Evolutionary conservation across 2,113 vertebrate genomes (phyloP).

Genomic region (Astatoreochromis straeleni): DNA sequence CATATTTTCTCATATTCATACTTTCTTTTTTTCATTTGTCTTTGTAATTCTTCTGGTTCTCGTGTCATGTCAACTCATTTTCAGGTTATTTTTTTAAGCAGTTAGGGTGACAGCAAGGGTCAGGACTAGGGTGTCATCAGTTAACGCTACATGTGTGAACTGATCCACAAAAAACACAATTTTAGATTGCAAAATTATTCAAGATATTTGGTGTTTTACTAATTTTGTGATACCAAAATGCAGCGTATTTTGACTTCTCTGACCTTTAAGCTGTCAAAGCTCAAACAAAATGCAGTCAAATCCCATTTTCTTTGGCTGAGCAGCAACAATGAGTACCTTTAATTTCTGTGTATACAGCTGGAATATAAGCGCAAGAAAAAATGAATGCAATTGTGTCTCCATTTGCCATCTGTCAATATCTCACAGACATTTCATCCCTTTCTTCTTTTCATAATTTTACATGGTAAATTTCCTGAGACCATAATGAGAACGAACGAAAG

Average conservation of each 20-base stretch:
- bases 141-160: neutral
- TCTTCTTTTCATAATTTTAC: slow-evolving; percentile 46
- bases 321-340: slow-evolving; percentile 1
- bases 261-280: neutral
- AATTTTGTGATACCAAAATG: neutral
- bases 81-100: neutral
- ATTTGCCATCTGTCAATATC: slow-evolving; percentile 34
- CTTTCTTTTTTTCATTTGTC: neutral
- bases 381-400: slow-evolving; percentile 10
- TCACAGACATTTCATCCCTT: slow-evolving; percentile 32
- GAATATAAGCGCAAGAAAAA: neutral
- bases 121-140: neutral
- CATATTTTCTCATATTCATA: neutral
- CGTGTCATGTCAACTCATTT: neutral
- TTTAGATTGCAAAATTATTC: neutral
- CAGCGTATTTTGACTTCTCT: neutral
- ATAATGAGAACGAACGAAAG: slow-evolving; percentile 61
- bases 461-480: slow-evolving; percentile 59
- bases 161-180: neutral
- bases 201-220: neutral
- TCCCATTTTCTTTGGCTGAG: neutral
- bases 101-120: neutral
- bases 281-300: neutral
- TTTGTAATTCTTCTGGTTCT: neutral
- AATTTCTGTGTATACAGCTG: neutral